A percentile compares a stretch with the other conserved stretches of the same genome.
These are phyloP conservation scores for Agelastica alni DNA, from an alignment of 2,888 invertebrate genomes.

Conservation along the genomic window DNA sequence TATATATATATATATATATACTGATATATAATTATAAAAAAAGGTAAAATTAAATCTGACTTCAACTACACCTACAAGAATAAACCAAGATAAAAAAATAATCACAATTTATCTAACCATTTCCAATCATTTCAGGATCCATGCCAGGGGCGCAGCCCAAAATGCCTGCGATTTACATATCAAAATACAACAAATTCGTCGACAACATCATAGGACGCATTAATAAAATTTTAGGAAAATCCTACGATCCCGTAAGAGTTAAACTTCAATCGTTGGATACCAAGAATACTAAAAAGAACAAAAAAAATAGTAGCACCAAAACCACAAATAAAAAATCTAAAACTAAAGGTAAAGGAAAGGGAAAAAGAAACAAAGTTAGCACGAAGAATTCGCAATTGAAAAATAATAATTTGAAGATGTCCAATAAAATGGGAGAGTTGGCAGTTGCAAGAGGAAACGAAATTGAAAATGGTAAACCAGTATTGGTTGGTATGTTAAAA, in stretches of 20 bases:
- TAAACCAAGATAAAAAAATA: neutral
- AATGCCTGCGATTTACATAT: conserved; percentile 73
- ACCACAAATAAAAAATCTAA: conserved; percentile 1
- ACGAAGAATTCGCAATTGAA: conserved; percentile 1
- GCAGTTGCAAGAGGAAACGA: conserved; percentile 44
- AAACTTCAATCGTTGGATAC: conserved; percentile 63
- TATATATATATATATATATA: too few relatives aligned
- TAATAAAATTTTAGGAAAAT: conserved; percentile 76
- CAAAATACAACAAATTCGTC: conserved; percentile 84
- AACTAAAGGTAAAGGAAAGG: conserved; percentile 25
- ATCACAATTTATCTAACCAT: neutral
- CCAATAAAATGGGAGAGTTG: conserved; percentile 53
- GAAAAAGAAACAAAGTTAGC: neutral
- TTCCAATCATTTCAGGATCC: conserved; percentile 40
- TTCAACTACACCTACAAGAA: too few relatives aligned
- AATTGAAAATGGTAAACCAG: conserved; percentile 16
- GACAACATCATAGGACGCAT: conserved; percentile 82
- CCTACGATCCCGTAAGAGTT: conserved; percentile 85
- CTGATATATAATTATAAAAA: too few relatives aligned
- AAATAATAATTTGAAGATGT: conserved; percentile 18
- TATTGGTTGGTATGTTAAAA: conserved; percentile 29
- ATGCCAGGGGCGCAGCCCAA: conserved; percentile 50
- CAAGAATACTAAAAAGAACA: conserved; percentile 16
- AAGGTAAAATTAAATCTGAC: too few relatives aligned
- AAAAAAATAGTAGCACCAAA: neutral